Conservation (phyloP, 2,797 vertebrate species). For the Brachyalestes nurse region DNA sequence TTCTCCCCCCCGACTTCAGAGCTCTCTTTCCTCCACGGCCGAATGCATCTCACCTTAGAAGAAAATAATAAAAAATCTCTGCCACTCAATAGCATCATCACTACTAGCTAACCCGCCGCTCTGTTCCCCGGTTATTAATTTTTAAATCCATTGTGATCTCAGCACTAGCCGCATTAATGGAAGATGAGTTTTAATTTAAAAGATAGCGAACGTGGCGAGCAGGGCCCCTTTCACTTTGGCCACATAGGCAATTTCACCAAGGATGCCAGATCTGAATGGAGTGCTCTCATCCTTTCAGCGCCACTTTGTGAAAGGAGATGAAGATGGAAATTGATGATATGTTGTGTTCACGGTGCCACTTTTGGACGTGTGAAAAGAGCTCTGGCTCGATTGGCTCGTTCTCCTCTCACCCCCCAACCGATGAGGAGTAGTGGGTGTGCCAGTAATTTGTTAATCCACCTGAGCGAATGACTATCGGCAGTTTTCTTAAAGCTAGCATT, state of each 20-base stretch:
- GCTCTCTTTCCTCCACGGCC: neutral
- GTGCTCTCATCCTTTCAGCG: conserved; percentile 68
- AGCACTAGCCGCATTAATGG: conserved; percentile 72
- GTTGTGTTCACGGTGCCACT: neutral
- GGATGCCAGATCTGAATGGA: conserved; percentile 64
- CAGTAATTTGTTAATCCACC: conserved; percentile 15
- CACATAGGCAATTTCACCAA: conserved; percentile 72
- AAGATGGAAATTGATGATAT: conserved; percentile 65
- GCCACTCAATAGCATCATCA: conserved; percentile 36
- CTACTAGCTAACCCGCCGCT: conserved; percentile 61
- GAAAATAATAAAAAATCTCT: conserved; percentile 24
- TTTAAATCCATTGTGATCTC: conserved; percentile 71
- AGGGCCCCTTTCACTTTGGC: conserved; percentile 65
- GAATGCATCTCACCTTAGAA: neutral
- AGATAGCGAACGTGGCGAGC: conserved; percentile 58
- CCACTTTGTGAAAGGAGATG: conserved; percentile 66
- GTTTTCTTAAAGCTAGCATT: neutral
- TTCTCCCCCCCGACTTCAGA: neutral
- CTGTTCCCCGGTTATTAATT: conserved; percentile 78
- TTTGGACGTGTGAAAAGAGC: conserved; percentile 56
- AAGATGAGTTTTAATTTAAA: conserved; percentile 74
- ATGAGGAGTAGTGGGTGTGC: neutral
- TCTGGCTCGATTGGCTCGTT: conserved; percentile 46
- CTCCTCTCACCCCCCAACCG: neutral
- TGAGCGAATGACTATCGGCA: neutral